These are phyloP conservation scores for Hesperophylax magnus DNA, from an alignment of 1,140 invertebrate species.

Conservation along the genomic window DNA sequence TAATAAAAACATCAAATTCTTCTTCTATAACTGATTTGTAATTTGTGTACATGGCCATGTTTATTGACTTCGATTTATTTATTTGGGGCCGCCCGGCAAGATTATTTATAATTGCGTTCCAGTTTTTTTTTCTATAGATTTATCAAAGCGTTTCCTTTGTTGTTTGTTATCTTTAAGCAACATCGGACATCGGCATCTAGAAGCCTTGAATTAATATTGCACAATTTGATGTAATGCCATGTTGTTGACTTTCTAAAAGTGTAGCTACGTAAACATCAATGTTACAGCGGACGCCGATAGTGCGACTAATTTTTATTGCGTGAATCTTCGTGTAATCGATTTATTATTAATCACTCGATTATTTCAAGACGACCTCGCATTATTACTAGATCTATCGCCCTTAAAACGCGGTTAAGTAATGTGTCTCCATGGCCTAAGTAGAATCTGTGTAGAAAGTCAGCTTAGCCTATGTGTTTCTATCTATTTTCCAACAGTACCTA, in stretches of 20 bases:
- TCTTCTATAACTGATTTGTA: not conserved
- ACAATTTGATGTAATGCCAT: not conserved
- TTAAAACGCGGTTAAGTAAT: too few relatives aligned
- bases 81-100: not conserved
- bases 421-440: too few relatives aligned
- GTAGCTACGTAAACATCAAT: conserved; percentile 33
- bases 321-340: not conserved
- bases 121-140: not conserved
- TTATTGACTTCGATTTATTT: conserved; percentile 15
- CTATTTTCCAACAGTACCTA: too few relatives aligned
- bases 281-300: not conserved
- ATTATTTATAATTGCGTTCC: not conserved
- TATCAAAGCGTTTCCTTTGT: too few relatives aligned
- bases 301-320: conserved; percentile 18
- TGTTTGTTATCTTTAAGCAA: too few relatives aligned
- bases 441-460: too few relatives aligned
- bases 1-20: conserved; percentile 63
- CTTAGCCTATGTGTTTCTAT: too few relatives aligned
- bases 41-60: not conserved
- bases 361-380: too few relatives aligned
- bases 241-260: conserved; percentile 11
- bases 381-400: too few relatives aligned
- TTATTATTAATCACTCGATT: too few relatives aligned
- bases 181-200: too few relatives aligned
- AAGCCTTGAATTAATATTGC: too few relatives aligned